A percentile compares a stretch with the other conserved stretches of the same genome.
Evolutionary conservation across 2,797 vertebrate genomes (phyloP).

Genomic region (Thamnophis elegans): DNA sequence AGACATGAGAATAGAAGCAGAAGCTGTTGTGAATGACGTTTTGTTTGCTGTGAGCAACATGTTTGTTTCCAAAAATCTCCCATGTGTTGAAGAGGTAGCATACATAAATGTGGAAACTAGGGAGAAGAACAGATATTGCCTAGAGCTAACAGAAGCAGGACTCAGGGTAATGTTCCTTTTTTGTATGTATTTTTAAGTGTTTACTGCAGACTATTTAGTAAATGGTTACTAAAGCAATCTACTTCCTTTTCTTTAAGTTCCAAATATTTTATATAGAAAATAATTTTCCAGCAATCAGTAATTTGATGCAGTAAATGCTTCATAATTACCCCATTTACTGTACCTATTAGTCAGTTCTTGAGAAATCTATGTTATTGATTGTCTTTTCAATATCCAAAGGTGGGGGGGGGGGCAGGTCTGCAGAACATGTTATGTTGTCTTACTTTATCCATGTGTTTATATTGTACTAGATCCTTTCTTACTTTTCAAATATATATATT

Average conservation of each 20-base stretch:
- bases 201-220: background rate
- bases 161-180: slow-evolving; percentile 81
- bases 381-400: background rate
- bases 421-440: background rate
- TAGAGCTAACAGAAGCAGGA: slow-evolving; percentile 94
- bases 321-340: background rate
- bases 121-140: slow-evolving; percentile 87
- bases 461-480: background rate
- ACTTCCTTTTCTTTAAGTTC: background rate
- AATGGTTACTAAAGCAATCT: background rate
- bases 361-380: background rate
- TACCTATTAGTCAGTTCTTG: background rate
- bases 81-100: slow-evolving; percentile 83
- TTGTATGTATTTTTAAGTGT: background rate
- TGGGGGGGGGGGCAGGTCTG: background rate
- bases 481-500: slow-evolving; percentile 32
- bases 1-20: slow-evolving; percentile 94
- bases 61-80: slow-evolving; percentile 88
- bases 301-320: background rate
- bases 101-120: slow-evolving; percentile 95
- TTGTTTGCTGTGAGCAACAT: slow-evolving; percentile 91
- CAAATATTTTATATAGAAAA: background rate
- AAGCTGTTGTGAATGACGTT: slow-evolving; percentile 93
- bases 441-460: background rate
- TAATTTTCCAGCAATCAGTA: background rate